Evolutionary conservation across 1,140 invertebrate genomes (phyloP), one percentile per base, ranked within the genome.

Genomic region (Hycleus cichorii): DNA sequence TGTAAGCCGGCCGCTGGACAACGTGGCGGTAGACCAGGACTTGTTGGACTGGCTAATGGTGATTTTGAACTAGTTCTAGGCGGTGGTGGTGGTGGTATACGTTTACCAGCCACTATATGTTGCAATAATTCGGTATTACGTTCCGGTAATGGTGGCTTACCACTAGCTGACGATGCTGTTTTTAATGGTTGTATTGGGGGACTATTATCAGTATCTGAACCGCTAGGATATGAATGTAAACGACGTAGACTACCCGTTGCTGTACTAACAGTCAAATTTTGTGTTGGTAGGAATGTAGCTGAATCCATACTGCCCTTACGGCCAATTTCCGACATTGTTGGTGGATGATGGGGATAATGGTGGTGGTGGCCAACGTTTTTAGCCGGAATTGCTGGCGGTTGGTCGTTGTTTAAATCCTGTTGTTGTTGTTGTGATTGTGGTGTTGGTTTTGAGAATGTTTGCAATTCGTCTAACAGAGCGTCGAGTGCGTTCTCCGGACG

Each of bases 401-500:
- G 63, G 11, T 64, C 64, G n/a, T 58, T 50, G 11, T 63, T 51
- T 43, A 67, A 59, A 58, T 65, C 64, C 53, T 43, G 57, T 59
- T 32, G 65, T 65, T 42, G 67, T 64, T 55, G 66, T 69, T 58
- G 66, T 50, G 57, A 66, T 64, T 43, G 57, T 59, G 39, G 65
- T 65, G 63, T 75, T 61, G 87, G 87, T 63, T 85, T 83, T 27
- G 86, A 83, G 72, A 91, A 91, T 7, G 90, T 92, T 73, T 93
- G 89, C 47, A 93, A 79, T 75, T 95, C 91, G 72, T 93, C 90
- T 90, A 95, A 75, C 86, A 95, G 76, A 85, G 89, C 88, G 86
- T 95, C 91, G 86, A 94, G 89, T 83, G 90, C 88, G 85, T 92
- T 93, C 85, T 93, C 90, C 81, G 86, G 77, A 81, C 86, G 83